phyloP scores from a whole-genome alignment of 2,113 vertebrate genomes.

The Phalacrocorax aristotelis region DNA sequence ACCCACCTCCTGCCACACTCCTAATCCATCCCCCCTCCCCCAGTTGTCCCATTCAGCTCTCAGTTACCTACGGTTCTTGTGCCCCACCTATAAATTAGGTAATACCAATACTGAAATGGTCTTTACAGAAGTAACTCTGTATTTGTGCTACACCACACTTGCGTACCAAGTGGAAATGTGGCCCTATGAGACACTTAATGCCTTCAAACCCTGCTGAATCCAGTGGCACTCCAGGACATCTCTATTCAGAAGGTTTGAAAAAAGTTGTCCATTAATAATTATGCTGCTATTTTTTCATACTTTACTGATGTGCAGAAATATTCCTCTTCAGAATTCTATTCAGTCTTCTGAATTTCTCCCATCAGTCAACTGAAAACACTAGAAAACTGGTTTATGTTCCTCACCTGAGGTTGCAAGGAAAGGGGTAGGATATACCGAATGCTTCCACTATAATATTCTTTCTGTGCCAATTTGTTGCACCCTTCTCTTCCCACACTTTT shows the following conservation, averaged over 20 bases:
- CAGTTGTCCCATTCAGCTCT: not conserved
- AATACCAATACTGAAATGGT: not conserved
- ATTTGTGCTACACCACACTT: not conserved
- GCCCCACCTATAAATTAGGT: too few species aligned
- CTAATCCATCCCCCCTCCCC: not conserved
- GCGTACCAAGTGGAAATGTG: not conserved
- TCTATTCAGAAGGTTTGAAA: not conserved
- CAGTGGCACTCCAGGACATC: not conserved
- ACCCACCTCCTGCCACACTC: not conserved
- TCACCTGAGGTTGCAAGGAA: not conserved
- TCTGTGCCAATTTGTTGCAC: not conserved
- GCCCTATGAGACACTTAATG: not conserved
- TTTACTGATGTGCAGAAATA: not conserved
- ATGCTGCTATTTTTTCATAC: not conserved
- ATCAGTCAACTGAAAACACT: not conserved
- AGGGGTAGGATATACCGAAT: not conserved
- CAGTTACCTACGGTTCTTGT: not conserved
- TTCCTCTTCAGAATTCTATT: not conserved
- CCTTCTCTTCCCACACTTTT: not conserved
- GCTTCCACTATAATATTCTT: not conserved
- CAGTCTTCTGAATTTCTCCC: not conserved
- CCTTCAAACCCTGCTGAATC: not conserved
- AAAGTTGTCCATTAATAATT: not conserved
- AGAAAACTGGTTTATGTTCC: not conserved
- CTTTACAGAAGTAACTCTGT: not conserved